phyloP scores from a whole-genome alignment of 2,888 invertebrate genomes.

The Eumerus sabulonum region DNA sequence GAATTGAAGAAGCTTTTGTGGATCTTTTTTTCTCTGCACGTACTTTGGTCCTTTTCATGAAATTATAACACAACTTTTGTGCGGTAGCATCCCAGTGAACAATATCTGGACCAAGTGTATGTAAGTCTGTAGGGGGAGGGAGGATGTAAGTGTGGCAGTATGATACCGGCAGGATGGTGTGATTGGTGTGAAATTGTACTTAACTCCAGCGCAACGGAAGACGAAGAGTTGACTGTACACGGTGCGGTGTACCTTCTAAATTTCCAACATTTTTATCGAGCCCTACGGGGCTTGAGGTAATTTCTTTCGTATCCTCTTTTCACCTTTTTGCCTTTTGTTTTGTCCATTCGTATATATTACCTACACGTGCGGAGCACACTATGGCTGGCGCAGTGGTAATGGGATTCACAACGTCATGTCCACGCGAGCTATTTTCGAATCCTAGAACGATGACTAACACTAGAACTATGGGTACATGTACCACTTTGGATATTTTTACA shows the following conservation, averaged over 20 bases:
- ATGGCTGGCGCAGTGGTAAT: slow-evolving; percentile 54
- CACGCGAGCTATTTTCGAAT: slow-evolving; percentile 35
- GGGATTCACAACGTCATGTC: slow-evolving; percentile 48
- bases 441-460: too few relatives aligned
- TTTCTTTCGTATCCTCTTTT: slow-evolving; percentile 1
- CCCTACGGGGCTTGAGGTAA: slow-evolving; percentile 17
- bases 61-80: slow-evolving; percentile 57
- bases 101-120: slow-evolving; percentile 23
- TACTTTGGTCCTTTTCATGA: slow-evolving; percentile 61
- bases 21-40: slow-evolving; percentile 41
- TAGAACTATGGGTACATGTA: too few relatives aligned
- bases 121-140: too few relatives aligned
- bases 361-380: slow-evolving; percentile 48
- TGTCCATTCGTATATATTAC: slow-evolving; percentile 9
- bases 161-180: too few relatives aligned
- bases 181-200: slow-evolving; percentile 31
- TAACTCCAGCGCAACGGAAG: slow-evolving; percentile 23
- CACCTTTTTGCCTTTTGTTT: slow-evolving; percentile 9
- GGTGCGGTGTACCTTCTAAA: slow-evolving; percentile 55
- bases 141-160: background rate
- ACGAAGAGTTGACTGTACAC: slow-evolving; percentile 48
- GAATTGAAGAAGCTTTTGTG: slow-evolving; percentile 18
- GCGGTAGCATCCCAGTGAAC: slow-evolving; percentile 42
- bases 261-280: slow-evolving; percentile 53
- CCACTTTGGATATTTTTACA: slow-evolving; percentile 2